Conservation (phyloP, 64 coral and sea anemone species). For the Porites lutea region DNA sequence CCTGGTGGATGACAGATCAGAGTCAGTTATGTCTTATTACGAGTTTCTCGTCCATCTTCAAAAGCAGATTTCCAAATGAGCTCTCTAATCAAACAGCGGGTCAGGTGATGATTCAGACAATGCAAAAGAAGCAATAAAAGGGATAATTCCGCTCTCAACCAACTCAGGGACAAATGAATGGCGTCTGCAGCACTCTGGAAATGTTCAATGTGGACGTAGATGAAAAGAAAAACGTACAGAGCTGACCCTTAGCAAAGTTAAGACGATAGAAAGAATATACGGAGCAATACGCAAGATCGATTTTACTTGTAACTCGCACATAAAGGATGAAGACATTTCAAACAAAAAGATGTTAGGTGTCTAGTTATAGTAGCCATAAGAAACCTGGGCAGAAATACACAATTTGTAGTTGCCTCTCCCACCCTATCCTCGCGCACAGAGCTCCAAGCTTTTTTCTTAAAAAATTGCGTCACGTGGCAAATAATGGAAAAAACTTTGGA, state of each 20-base stretch:
- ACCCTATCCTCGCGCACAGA: too few species aligned
- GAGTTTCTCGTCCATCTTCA: slow-evolving; percentile 94
- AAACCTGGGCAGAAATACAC: too few species aligned
- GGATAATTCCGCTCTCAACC: background rate
- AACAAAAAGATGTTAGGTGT: background rate
- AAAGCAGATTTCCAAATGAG: slow-evolving; percentile 89
- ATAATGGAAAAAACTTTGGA: too few species aligned
- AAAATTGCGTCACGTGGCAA: too few species aligned
- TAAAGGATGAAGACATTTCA: background rate
- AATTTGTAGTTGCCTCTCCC: too few species aligned
- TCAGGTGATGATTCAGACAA: background rate
- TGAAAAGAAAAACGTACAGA: background rate
- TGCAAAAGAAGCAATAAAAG: background rate
- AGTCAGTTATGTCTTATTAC: slow-evolving; percentile 99
- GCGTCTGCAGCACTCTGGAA: background rate
- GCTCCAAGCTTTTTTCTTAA: too few species aligned
- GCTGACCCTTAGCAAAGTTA: background rate
- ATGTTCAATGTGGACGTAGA: background rate
- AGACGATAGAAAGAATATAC: background rate
- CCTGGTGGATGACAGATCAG: slow-evolving; percentile 92
- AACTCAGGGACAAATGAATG: background rate
- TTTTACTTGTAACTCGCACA: background rate
- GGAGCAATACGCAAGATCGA: background rate
- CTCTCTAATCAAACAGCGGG: background rate
- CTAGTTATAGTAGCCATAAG: background rate